These are phyloP conservation scores for Calliopsis andreniformis DNA, from an alignment of 1,140 invertebrate species.

Conservation along the genomic window DNA sequence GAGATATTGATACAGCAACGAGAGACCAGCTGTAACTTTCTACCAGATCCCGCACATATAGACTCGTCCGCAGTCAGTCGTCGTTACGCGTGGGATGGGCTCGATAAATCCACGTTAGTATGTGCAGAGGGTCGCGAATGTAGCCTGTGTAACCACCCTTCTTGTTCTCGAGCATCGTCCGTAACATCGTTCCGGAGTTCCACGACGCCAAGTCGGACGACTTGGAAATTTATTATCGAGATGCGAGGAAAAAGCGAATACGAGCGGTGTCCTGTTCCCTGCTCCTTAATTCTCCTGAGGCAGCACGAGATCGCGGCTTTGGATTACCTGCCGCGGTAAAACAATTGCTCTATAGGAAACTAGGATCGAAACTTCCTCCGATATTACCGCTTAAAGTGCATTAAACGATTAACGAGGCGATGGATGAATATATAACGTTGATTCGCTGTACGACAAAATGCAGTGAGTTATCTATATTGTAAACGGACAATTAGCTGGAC, in stretches of 20 bases:
- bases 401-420: not conserved
- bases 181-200: conserved; percentile 67
- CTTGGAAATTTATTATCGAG: conserved; percentile 67
- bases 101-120: conserved; percentile 70
- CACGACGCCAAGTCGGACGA: conserved; percentile 58
- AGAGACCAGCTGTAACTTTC: conserved; percentile 53
- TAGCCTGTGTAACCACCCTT: conserved; percentile 66
- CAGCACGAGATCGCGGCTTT: conserved; percentile 32
- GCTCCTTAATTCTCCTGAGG: conserved; percentile 36
- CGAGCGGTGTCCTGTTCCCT: conserved; percentile 32
- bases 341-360: conserved; percentile 38
- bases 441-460: too few relatives aligned
- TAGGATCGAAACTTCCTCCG: conserved; percentile 4
- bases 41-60: conserved; percentile 43
- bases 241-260: conserved; percentile 50
- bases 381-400: not conserved
- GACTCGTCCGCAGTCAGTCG: conserved; percentile 59
- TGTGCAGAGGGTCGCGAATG: conserved; percentile 63
- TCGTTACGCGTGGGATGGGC: conserved; percentile 63
- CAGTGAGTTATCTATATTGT: too few relatives aligned
- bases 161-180: conserved; percentile 68
- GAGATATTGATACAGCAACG: conserved; percentile 70
- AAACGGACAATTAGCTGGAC: too few relatives aligned
- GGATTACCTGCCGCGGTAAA: conserved; percentile 45
- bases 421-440: not conserved